Evolutionary conservation across 2,888 invertebrate genomes (phyloP).

Genomic region (Phymatocera aterrima): DNA sequence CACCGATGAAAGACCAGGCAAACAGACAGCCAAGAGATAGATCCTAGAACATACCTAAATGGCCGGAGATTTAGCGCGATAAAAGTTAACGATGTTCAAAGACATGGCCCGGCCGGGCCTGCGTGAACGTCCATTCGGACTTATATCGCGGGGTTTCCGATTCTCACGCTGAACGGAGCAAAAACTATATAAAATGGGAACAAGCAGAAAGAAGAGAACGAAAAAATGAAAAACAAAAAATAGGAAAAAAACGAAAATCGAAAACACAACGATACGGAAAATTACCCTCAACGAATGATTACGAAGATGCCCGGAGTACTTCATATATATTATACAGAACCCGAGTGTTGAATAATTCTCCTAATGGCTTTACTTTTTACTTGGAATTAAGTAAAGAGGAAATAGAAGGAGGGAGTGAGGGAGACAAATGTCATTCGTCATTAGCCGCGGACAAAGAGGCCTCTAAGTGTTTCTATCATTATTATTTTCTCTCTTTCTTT

Average conservation of each 20-base stretch:
- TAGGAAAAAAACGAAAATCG: background rate
- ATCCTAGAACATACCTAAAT: background rate
- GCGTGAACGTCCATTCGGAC: too few species aligned
- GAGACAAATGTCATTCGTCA: too few species aligned
- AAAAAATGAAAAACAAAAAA: background rate
- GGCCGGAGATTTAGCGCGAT: slow-evolving; percentile 18
- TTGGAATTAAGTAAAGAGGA: background rate
- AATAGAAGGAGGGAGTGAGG: too few species aligned
- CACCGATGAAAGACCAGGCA: background rate
- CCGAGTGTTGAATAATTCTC: slow-evolving; percentile 3
- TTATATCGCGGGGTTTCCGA: background rate
- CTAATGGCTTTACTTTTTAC: slow-evolving; percentile 11
- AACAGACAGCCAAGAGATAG: background rate
- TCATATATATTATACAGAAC: background rate
- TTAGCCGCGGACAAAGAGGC: background rate
- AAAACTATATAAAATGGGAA: too few species aligned
- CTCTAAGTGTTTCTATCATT: too few species aligned
- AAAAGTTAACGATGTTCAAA: slow-evolving; percentile 26
- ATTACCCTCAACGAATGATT: slow-evolving; percentile 2
- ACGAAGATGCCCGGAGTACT: background rate
- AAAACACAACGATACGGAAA: background rate
- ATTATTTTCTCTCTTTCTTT: too few species aligned
- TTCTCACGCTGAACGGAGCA: slow-evolving; percentile 26
- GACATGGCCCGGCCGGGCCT: background rate
- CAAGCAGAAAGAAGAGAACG: background rate